Base-by-base conservation (phyloP, 2,113 vertebrate species). In the Bufo gargarizans region DNA sequence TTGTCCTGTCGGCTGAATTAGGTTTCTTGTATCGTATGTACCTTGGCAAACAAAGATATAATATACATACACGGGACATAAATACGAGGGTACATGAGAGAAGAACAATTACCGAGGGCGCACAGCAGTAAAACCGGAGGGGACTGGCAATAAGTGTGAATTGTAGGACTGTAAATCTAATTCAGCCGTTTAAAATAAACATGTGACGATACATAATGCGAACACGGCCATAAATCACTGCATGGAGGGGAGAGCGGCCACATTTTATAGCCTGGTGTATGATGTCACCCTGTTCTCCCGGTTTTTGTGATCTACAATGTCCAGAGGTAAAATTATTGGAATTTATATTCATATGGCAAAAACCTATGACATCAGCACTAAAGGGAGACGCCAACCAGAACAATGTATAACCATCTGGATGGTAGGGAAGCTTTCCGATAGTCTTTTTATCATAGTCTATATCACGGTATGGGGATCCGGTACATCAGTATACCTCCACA, bases 141-240 rank as follows among this genome's bases (percentile, higher is more conserved):
- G 65, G 69, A 85, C 58, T 72, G 65, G 83, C 43, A 85, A 74
- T 85, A 85, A 85, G 56, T 58, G 53, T 74, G 82, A 84, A 84
- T 17, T 74, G 67, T 85, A 71, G 69, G 69, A 74, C n/a, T 72
- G n/a, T 55, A 71, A 22, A 74, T 85, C 83, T 85, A 85, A 74
- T 85, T 85, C 74, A 85, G n/a, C 50, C 67, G 33, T 74, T 74
- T 85, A 85, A 59, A 85, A 85, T 72, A 74, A 74, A 74, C 69
- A 74, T 85, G 67, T 58, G 49, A 84, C 69, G 65, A 53, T 84
- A 84, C 82, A 84, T 50, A 69, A 55, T 53, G 9, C 20, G 53
- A 50, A 71, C 82, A 71, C 55, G 2, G 49, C 61, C 22, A 61
- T 81, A 61, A 81, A 81, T 81, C 78, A 81, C 55, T 6, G 20